A percentile compares a stretch with the other conserved stretches of the same genome.
phyloP scores from a whole-genome alignment of 2,113 vertebrate genomes.

The Neogale vison region DNA sequence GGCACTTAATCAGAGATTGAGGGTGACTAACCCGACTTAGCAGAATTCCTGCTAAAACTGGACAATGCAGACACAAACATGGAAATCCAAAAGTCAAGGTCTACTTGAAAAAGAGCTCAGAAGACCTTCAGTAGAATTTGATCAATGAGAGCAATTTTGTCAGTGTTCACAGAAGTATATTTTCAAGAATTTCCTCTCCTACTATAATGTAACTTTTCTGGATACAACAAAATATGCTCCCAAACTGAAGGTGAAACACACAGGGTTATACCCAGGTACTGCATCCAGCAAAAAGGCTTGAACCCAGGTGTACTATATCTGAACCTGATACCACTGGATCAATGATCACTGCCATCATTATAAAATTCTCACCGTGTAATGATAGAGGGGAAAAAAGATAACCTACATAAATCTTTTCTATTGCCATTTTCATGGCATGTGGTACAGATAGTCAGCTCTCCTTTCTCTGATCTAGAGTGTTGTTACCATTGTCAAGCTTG shows the following conservation, averaged over 20 bases:
- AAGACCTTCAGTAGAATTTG: not conserved
- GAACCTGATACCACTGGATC: not conserved
- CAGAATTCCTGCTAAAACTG: not conserved
- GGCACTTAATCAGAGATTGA: not conserved
- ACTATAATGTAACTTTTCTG: not conserved
- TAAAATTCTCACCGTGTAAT: not conserved
- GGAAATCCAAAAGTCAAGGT: not conserved
- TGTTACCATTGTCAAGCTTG: not conserved
- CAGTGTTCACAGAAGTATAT: not conserved
- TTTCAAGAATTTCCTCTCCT: not conserved
- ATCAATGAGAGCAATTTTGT: not conserved
- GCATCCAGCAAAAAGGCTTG: not conserved
- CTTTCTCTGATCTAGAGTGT: not conserved
- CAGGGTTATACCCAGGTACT: rapidly evolving
- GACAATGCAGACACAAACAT: not conserved
- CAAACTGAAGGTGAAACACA: not conserved
- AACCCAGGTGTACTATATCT: not conserved
- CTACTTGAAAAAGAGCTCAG: not conserved
- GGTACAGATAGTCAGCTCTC: not conserved
- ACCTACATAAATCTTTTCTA: not conserved
- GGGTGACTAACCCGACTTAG: not conserved
- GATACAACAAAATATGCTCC: not conserved
- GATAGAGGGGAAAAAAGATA: not conserved
- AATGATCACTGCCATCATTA: not conserved
- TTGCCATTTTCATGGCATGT: not conserved